These are phyloP conservation scores for Prietella phreatophila DNA, from an alignment of 2,113 vertebrate species.

Conservation along the genomic window DNA sequence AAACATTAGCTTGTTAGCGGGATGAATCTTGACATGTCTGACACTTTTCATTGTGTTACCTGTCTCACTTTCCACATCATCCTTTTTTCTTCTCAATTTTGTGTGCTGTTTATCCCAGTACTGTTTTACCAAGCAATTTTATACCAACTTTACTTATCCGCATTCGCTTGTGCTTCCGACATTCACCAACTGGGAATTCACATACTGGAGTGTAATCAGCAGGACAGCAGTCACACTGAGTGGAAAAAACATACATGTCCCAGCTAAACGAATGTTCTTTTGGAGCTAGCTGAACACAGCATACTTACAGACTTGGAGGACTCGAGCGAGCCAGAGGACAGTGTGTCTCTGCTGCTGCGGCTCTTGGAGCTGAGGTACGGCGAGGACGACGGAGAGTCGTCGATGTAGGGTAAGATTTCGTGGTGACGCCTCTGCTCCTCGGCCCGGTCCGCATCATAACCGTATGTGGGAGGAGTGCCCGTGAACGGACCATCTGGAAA, in stretches of 20 bases:
- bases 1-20: not conserved
- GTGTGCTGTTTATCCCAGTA: not conserved
- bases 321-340: constrained; percentile 84
- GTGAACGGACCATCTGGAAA: constrained; percentile 80
- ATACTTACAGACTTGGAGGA: constrained; percentile 84
- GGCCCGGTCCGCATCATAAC: constrained; percentile 82
- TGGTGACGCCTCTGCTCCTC: constrained; percentile 88
- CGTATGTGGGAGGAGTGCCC: constrained; percentile 81
- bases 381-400: constrained; percentile 93
- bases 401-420: constrained; percentile 92
- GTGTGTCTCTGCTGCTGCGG: constrained; percentile 83
- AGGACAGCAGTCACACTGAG: not conserved
- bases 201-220: not conserved
- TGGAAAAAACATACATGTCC: not conserved
- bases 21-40: not conserved
- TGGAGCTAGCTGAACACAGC: not conserved
- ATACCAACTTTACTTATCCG: not conserved
- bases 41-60: not conserved
- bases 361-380: constrained; percentile 92
- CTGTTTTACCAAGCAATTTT: not conserved
- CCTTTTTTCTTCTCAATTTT: not conserved
- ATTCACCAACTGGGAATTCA: not conserved
- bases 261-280: not conserved
- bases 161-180: no score
- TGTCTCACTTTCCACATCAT: not conserved